Evolutionary conservation across 2,888 invertebrate genomes (phyloP).

Genomic region (Phrixothrix hirtus): DNA sequence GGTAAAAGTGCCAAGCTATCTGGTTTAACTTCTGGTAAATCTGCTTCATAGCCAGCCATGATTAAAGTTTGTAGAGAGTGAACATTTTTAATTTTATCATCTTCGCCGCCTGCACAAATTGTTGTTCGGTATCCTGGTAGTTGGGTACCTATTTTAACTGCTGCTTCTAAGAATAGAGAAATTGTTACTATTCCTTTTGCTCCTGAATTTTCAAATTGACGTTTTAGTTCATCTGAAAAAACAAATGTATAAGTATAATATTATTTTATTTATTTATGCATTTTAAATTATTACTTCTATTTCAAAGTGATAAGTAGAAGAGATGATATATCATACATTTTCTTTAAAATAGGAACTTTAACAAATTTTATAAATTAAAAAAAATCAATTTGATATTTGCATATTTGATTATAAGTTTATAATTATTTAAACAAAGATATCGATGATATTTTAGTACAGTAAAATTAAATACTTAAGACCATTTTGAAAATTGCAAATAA

Average conservation of each 20-base stretch:
- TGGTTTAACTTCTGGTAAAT: constrained; percentile 56
- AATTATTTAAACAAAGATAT: no score
- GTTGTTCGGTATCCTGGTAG: constrained; percentile 65
- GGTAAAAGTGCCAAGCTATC: constrained; percentile 63
- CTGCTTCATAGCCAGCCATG: constrained; percentile 49
- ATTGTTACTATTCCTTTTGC: constrained; percentile 69
- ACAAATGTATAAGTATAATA: constrained; percentile 6
- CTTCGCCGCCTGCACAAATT: constrained; percentile 66
- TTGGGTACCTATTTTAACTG: constrained; percentile 59
- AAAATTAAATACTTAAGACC: no score
- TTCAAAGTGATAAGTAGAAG: no score
- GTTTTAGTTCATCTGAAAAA: constrained; percentile 63
- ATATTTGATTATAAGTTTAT: no score
- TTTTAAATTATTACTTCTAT: no score
- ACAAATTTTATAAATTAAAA: no score
- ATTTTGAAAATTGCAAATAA: no score
- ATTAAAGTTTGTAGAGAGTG: constrained; percentile 53
- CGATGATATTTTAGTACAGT: no score
- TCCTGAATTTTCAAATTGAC: constrained; percentile 66
- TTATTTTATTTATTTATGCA: no score
- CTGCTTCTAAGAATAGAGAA: constrained; percentile 65
- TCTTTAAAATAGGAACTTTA: no score
- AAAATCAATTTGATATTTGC: no score
- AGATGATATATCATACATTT: no score
- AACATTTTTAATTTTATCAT: constrained; percentile 55